Evolutionary conservation across 2,113 vertebrate species (phyloP).

Genomic region (Pseudorectes ferrugineus): DNA sequence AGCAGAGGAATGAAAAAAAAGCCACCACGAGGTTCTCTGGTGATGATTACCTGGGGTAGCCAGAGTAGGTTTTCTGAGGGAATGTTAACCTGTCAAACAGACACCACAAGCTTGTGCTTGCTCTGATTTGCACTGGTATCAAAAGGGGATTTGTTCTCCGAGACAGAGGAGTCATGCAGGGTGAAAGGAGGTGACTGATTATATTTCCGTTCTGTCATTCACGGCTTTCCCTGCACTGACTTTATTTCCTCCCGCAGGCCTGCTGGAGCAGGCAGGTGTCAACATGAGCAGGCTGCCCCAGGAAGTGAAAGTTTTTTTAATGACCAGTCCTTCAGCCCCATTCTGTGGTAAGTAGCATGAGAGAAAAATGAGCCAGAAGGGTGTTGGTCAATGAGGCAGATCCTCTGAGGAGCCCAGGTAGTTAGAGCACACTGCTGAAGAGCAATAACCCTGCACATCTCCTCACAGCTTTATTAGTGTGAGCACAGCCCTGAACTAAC

Average conservation of each 20-base stretch:
- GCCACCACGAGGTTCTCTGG: not conserved
- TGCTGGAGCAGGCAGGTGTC: conserved; percentile 77
- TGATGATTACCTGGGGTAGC: not conserved
- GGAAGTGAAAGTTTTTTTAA: conserved; percentile 82
- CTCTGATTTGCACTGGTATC: not conserved
- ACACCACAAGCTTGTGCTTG: not conserved
- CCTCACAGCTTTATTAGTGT: not conserved
- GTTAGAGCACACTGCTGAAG: not conserved
- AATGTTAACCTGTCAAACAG: not conserved
- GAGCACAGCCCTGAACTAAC: not conserved
- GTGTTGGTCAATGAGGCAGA: not conserved
- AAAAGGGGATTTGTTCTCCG: not conserved
- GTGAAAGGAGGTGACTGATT: not conserved
- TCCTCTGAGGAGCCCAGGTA: not conserved
- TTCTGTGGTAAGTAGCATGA: conserved; percentile 82
- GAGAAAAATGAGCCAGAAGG: not conserved
- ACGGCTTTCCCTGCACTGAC: not conserved
- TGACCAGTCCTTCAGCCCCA: conserved; percentile 76
- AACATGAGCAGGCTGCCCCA: conserved; percentile 70
- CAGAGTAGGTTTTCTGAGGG: not conserved
- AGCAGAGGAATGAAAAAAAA: not conserved
- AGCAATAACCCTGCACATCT: not conserved
- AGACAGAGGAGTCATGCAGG: not conserved
- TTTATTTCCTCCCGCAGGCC: conserved; percentile 68
- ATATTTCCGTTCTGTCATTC: not conserved